Conservation (phyloP, 2,888 invertebrate genomes). For the Adela reaumurella region DNA sequence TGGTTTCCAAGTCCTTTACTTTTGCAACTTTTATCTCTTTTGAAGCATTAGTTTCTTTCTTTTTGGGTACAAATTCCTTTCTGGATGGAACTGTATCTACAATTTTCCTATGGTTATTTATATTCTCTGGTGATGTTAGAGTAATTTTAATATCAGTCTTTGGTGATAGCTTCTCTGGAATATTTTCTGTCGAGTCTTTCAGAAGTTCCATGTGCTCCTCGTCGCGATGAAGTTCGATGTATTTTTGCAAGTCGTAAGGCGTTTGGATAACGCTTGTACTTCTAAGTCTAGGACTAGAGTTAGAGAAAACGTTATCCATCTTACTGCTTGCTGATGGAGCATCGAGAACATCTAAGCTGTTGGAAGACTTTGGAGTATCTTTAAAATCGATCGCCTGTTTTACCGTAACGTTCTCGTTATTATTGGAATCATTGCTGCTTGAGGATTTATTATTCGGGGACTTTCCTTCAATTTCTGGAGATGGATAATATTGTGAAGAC, state of each 20-base stretch:
- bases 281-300: constrained; percentile 39
- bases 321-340: constrained; percentile 20
- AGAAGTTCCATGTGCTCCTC: constrained; percentile 42
- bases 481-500: constrained; percentile 37
- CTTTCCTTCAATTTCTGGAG: constrained; percentile 28
- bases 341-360: constrained; percentile 29
- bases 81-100: constrained; percentile 23
- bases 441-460: constrained; percentile 27
- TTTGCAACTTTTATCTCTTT: constrained; percentile 43
- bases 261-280: constrained; percentile 52
- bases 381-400: constrained; percentile 42
- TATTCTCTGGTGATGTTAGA: constrained; percentile 22
- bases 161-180: constrained; percentile 16
- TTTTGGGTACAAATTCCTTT: constrained; percentile 36
- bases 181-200: constrained; percentile 27
- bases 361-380: constrained; percentile 25
- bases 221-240: constrained; percentile 46
- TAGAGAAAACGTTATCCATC: constrained; percentile 19
- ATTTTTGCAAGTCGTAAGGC: constrained; percentile 48
- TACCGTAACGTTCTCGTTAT: constrained; percentile 44
- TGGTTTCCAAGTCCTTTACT: constrained; percentile 46
- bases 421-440: constrained; percentile 43
- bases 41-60: constrained; percentile 32
- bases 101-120: constrained; percentile 29
- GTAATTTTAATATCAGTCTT: constrained; percentile 23